Percentiles rank a stretch among this genome's conserved stretches.
Conservation (phyloP, 2,113 vertebrate genomes). For the Oophaga pumilio region DNA sequence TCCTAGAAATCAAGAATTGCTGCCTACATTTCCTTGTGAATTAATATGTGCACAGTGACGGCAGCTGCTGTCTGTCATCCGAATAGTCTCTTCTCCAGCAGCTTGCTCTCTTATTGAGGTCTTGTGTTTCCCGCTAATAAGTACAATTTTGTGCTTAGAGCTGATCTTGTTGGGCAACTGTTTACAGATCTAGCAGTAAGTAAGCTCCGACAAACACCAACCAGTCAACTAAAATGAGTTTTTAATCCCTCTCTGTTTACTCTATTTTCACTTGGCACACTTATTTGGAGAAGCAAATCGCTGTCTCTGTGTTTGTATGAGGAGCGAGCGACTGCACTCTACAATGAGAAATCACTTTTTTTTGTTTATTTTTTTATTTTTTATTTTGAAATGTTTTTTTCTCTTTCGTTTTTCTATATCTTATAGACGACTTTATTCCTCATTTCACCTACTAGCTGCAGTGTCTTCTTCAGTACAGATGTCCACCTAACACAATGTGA, state of each 20-base stretch:
- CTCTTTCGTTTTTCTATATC: neutral
- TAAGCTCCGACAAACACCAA: conserved; percentile 45
- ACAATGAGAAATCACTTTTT: neutral
- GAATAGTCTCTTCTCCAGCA: conserved; percentile 15
- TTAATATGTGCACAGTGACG: conserved; percentile 10
- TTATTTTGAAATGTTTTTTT: neutral
- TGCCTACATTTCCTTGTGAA: neutral
- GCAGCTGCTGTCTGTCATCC: conserved; percentile 16
- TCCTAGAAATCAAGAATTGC: neutral
- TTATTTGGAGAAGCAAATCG: conserved; percentile 24
- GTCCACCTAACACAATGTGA: neutral
- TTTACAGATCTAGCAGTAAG: conserved; percentile 48
- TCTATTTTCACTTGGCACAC: conserved; percentile 24
- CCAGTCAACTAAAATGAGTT: conserved; percentile 41
- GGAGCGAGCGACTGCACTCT: neutral
- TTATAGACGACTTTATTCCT: neutral
- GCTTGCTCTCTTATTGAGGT: conserved; percentile 24
- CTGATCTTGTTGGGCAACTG: conserved; percentile 39
- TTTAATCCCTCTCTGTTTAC: conserved; percentile 54
- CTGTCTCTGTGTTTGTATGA: conserved; percentile 22
- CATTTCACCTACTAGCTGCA: neutral
- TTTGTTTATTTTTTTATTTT: neutral
- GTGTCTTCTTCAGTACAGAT: neutral
- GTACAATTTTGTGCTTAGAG: conserved; percentile 42
- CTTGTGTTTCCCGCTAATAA: conserved; percentile 22